Base-by-base conservation (phyloP, 2,888 invertebrate species). In the Drosophila ezoana region DNA sequence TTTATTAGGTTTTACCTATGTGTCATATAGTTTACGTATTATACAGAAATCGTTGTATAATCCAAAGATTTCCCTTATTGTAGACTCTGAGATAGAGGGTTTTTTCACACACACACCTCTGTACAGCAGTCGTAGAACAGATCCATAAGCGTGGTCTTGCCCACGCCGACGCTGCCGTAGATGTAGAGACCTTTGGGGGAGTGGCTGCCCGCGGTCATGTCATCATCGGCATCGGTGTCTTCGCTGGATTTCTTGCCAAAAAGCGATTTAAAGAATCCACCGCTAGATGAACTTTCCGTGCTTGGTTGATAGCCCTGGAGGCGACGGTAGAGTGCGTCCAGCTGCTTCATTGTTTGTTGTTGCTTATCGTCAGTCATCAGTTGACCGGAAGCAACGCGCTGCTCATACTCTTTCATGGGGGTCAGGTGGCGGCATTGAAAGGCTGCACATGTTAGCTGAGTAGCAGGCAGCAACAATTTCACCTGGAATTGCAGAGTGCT, bases 91-190 rank as follows among this genome's bases (percentile, higher is more conserved):
- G 28, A 37, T 5, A 37, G 14, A n/a, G 0, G 37, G n/a, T 2
- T 41, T 32, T 4, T 18, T n/a, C 18, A 18, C 18, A 4, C 43
- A 43, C 56, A 69, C 90, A 95, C 94, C 54, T 79, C 63, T 81
- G 93, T 92, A 91, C 95, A 95, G 89, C 95, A 95, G 83, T 97
- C 95, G 93, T 96, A 98, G 93, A 99, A 99, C 87, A 99, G 93
- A 93, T 99, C 99, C 99, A 99, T 99, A 63, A 99, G 93, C 96
- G 99, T 99, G 6, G 99, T 99, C 94, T 99, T 99, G 45, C 99
- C 99, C 81, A 98, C 97, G 47, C 98, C 97, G 72, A 98, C 97
- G 89, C 97, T 96, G 60, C 98, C 98, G 93, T 96, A 95, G 65
- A 98, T 95, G 90, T 98, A 98, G 11, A 98, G 92, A 5, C 98